Conservation (phyloP, 1,140 invertebrate species). For the Uloborus diversus region DNA sequence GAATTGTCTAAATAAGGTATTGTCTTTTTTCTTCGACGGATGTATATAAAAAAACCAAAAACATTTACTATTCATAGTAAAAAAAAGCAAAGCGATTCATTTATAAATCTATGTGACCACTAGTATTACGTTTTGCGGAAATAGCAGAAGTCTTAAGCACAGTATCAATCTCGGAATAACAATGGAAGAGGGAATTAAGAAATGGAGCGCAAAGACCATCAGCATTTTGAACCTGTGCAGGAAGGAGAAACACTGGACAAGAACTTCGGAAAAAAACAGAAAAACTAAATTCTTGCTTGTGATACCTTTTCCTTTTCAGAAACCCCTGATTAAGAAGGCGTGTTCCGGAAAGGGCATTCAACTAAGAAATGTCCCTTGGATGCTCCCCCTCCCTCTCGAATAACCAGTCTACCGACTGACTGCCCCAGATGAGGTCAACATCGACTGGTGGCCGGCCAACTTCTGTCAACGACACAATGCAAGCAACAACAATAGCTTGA, state of each 20-base stretch:
- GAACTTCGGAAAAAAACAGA: not conserved
- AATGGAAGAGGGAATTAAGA: not conserved
- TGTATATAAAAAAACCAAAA: too few species aligned
- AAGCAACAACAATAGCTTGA: not conserved
- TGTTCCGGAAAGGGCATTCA: constrained; percentile 33
- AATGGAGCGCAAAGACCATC: constrained; percentile 10
- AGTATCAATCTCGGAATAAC: not conserved
- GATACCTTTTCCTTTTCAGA: not conserved
- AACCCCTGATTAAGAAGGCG: constrained; percentile 47
- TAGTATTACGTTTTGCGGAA: too few species aligned
- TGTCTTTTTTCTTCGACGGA: too few species aligned
- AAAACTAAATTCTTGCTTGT: not conserved
- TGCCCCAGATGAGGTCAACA: constrained; percentile 24
- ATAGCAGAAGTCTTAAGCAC: too few species aligned
- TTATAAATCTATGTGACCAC: too few species aligned
- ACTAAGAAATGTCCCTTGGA: constrained; percentile 25
- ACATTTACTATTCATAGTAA: too few species aligned
- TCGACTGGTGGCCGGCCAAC: constrained; percentile 25
- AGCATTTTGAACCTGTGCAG: not conserved
- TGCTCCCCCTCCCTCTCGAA: constrained; percentile 3
- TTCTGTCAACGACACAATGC: constrained; percentile 28
- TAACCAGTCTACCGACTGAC: constrained; percentile 21
- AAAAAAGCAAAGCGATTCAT: too few species aligned
- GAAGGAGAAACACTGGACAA: not conserved
- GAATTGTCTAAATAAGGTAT: too few species aligned